Percentiles rank a stretch among this genome's conserved stretches.
phyloP scores from a whole-genome alignment of 2,113 vertebrate genomes.

The Trematomus loennbergii region DNA sequence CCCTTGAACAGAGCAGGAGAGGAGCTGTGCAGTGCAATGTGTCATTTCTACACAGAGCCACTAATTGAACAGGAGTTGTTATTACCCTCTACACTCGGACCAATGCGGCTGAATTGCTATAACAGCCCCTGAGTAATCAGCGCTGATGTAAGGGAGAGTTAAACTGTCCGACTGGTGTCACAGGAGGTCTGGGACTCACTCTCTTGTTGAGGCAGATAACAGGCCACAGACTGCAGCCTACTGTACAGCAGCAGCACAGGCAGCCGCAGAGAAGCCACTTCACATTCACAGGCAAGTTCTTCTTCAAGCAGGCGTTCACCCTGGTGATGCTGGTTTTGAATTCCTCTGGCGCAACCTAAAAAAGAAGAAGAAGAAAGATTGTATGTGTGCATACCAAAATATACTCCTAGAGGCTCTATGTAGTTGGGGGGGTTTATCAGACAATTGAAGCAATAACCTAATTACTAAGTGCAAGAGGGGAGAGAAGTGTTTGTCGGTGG shows the following conservation, averaged over 20 bases:
- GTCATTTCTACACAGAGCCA: constrained; percentile 68
- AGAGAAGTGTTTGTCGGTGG: constrained; percentile 16
- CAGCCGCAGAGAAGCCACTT: constrained; percentile 99
- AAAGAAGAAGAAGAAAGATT: background rate
- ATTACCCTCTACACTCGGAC: constrained; percentile 56
- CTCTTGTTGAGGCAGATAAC: constrained; percentile 99
- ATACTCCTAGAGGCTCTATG: background rate
- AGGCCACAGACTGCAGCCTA: constrained; percentile 99
- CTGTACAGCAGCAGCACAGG: constrained; percentile 97
- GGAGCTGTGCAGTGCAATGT: constrained; percentile 38
- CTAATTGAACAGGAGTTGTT: constrained; percentile 64
- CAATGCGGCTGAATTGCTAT: constrained; percentile 58
- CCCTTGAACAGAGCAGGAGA: constrained; percentile 49
- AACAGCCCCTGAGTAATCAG: constrained; percentile 70
- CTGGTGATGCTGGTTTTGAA: constrained; percentile 97
- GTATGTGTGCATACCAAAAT: background rate
- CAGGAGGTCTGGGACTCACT: constrained; percentile 84
- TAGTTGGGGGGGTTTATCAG: background rate
- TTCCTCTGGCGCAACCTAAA: constrained; percentile 97
- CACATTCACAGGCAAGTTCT: constrained; percentile 96
- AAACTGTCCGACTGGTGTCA: constrained; percentile 42
- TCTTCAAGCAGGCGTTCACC: constrained; percentile 94
- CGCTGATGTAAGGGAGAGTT: constrained; percentile 66
- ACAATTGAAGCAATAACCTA: background rate
- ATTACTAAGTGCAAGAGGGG: background rate